phyloP scores from a whole-genome alignment of 2,797 vertebrate genomes.

The Spatula versicolor region DNA sequence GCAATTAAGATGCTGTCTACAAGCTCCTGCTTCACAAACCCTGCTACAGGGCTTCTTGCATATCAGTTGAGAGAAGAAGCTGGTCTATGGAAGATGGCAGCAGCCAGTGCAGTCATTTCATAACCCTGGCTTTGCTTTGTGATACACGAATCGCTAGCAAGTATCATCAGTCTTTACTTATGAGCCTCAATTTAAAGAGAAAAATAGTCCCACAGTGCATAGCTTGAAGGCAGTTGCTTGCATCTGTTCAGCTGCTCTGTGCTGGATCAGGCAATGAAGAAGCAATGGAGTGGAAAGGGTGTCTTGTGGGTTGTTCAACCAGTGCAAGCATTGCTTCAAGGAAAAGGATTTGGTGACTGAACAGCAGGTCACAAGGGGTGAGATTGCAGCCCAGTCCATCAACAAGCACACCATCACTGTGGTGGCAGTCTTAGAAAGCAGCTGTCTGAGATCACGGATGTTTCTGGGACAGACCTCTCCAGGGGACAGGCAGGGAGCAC shows the following conservation, averaged over 20 bases:
- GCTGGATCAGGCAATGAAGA: background rate
- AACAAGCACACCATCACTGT: background rate
- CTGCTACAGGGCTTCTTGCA: background rate
- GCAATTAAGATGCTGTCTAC: slow-evolving; percentile 9
- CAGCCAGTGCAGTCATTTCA: background rate
- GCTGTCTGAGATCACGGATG: background rate
- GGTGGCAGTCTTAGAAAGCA: background rate
- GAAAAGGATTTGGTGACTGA: background rate
- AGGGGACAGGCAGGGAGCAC: background rate
- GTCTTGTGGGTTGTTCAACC: background rate
- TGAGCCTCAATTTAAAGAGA: background rate
- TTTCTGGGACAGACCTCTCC: background rate
- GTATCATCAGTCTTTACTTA: background rate
- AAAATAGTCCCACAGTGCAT: background rate
- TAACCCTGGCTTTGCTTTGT: background rate
- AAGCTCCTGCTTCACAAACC: slow-evolving; percentile 9
- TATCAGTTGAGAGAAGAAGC: background rate
- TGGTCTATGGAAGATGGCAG: background rate
- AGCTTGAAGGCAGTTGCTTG: background rate
- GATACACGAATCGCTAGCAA: background rate
- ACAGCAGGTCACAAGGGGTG: background rate
- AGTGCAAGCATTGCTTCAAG: background rate
- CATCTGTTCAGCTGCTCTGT: background rate
- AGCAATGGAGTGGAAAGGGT: background rate
- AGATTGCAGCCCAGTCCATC: background rate